These are phyloP conservation scores for Sacculina carcini DNA, from an alignment of 2,888 invertebrate genomes.

Conservation along the genomic window DNA sequence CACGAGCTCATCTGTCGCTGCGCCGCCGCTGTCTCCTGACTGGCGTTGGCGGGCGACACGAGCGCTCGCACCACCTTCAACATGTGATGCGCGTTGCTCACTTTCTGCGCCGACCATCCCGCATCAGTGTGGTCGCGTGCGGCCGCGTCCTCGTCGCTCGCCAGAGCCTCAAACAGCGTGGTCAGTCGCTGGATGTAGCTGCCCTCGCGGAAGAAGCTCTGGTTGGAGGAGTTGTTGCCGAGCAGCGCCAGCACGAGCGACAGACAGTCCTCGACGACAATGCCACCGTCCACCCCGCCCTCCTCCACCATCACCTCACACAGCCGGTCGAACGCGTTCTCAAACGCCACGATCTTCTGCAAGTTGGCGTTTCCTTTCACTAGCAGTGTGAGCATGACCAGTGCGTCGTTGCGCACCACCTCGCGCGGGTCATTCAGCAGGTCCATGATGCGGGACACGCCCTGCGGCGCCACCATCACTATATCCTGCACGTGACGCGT, in stretches of 20 bases:
- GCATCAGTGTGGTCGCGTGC: constrained; percentile 25
- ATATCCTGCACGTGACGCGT: constrained; percentile 67
- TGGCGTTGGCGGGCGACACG: constrained; percentile 77
- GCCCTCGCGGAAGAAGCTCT: constrained; percentile 91
- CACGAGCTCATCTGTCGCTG: constrained; percentile 69
- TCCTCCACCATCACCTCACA: constrained; percentile 78
- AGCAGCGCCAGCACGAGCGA: constrained; percentile 72
- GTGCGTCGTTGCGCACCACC: constrained; percentile 74
- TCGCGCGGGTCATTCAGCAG: constrained; percentile 74
- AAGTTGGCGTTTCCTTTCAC: constrained; percentile 89
- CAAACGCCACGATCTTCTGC: constrained; percentile 96
- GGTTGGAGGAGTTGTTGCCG: constrained; percentile 86
- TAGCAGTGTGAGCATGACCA: constrained; percentile 66
- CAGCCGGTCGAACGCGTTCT: constrained; percentile 86
- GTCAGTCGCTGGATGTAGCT: constrained; percentile 11
- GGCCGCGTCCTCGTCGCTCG: background rate
- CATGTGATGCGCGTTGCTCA: constrained; percentile 76
- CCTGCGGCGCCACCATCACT: constrained; percentile 73
- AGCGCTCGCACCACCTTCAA: constrained; percentile 57
- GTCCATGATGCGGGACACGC: constrained; percentile 91
- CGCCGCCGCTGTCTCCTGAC: constrained; percentile 44
- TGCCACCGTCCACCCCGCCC: constrained; percentile 78
- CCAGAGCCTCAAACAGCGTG: too few species aligned
- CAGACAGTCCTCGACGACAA: constrained; percentile 93
- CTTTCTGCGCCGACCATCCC: constrained; percentile 79